phyloP scores from a whole-genome alignment of 2,113 vertebrate species.

The Antennarius striatus region DNA sequence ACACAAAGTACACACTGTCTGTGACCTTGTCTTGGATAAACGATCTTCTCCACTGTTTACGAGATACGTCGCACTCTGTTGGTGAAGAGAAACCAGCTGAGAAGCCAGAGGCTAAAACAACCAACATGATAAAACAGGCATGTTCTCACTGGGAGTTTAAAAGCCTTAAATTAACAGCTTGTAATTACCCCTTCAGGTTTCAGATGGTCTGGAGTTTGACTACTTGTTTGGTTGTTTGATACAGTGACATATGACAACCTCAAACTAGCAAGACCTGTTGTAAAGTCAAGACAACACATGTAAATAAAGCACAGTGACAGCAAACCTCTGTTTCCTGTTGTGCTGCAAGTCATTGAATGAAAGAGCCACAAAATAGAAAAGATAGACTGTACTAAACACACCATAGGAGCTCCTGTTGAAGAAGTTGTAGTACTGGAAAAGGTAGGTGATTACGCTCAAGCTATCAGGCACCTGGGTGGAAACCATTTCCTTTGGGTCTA shows the following conservation, averaged over 20 bases:
- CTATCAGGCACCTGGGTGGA: slow-evolving; percentile 84
- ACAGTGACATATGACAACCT: slow-evolving; percentile 49
- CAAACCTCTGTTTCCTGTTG: neutral
- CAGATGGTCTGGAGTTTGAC: slow-evolving; percentile 13
- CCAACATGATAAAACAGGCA: neutral
- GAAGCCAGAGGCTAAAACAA: neutral
- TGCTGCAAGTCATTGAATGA: neutral
- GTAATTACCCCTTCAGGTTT: slow-evolving; percentile 34
- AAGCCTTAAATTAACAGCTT: neutral
- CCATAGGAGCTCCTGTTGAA: slow-evolving; percentile 77
- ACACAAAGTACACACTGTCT: slow-evolving; percentile 64
- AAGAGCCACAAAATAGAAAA: neutral
- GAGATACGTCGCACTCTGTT: slow-evolving; percentile 39
- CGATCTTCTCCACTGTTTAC: slow-evolving; percentile 5
- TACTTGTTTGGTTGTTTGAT: slow-evolving; percentile 44
- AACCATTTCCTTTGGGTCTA: slow-evolving; percentile 88
- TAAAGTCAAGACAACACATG: slow-evolving; percentile 64
- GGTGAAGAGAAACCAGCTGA: slow-evolving; percentile 13
- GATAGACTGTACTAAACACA: slow-evolving; percentile 17
- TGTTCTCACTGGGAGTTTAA: neutral
- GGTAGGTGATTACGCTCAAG: slow-evolving; percentile 88
- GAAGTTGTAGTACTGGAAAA: slow-evolving; percentile 87
- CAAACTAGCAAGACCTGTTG: slow-evolving; percentile 66
- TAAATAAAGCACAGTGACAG: slow-evolving; percentile 19
- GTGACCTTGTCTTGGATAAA: slow-evolving; percentile 56